Evolutionary conservation across 2,888 invertebrate genomes (phyloP), one percentile per base, ranked within the genome.

Genomic region (Laothoe populi): DNA sequence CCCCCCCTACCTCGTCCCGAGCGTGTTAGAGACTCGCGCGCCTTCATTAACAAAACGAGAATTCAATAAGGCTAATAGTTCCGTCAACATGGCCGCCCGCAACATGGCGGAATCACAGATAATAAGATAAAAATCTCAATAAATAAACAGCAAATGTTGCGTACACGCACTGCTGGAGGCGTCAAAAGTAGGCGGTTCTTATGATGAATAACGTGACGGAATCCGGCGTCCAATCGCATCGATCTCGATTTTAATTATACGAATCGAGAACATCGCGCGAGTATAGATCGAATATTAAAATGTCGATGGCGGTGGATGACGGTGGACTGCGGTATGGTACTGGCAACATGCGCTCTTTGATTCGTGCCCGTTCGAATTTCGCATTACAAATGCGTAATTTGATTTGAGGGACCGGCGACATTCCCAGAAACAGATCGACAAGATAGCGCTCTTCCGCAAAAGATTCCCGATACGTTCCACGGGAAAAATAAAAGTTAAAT

Each of bases 161-260:
- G 89, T 88, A 86, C 81, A 84, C 87, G 88, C 88, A 87, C 73
- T 80, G 89, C 90, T 88, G 87, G 85, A 90, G 91, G 91, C 91
- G 91, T 90, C 87, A 88, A 90, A 90, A 90, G 90, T 87, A 85
- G 91, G 91, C 90, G 91, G 87, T 76, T 81, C 87, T 81, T 83
- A 81, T 86, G 89, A 90, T 88, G 87, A 84, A 84, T 84, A 86
- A 89, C 90, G 90, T 90, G 89, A 90, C 88, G 89, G 88, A 87
- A 89, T 89, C 88, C 87, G 83, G 77, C 84, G 77, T 78, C 88
- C 90, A 90, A 90, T 90, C 90, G 82, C 75, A 89, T 86, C 84
- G 83, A 90, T 91, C 89, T 89, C 88, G 83, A 87, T 90, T 90
- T 90, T 90, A 91, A 91, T 91, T 91, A 91, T 90, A 90, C 88